These are phyloP conservation scores for Cheilosia vulpina DNA, from an alignment of 2,888 invertebrate species.

Conservation along the genomic window DNA sequence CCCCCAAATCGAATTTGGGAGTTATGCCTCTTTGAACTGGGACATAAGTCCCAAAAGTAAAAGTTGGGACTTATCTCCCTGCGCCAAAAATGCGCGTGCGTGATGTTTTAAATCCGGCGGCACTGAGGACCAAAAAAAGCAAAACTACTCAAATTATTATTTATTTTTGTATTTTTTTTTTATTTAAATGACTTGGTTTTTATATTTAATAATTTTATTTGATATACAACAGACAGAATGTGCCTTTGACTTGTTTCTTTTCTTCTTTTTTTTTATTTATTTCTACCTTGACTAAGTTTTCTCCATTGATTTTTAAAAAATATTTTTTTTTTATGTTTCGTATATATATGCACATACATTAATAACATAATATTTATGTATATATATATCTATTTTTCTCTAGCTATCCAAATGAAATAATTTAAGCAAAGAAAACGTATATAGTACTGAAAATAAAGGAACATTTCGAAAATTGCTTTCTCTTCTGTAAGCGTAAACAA, in stretches of 20 bases:
- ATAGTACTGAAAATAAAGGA: conserved; percentile 16
- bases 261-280: conserved; percentile 14
- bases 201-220: conserved; percentile 71
- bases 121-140: neutral
- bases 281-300: conserved; percentile 62
- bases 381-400: conserved; percentile 49
- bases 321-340: conserved; percentile 43
- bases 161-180: conserved; percentile 38
- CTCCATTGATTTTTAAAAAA: conserved; percentile 60
- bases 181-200: conserved; percentile 72
- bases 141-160: conserved; percentile 34
- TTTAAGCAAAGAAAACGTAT: conserved; percentile 23
- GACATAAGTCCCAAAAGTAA: too few relatives aligned
- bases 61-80: too few relatives aligned
- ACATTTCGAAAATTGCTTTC: conserved; percentile 1
- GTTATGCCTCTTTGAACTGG: too few relatives aligned
- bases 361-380: conserved; percentile 39
- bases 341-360: conserved; percentile 56
- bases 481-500: conserved; percentile 29
- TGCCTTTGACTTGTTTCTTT: conserved; percentile 67
- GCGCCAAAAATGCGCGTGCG: too few relatives aligned
- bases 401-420: conserved; percentile 63
- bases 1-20: too few relatives aligned
- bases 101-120: too few relatives aligned
- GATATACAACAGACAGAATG: conserved; percentile 73